Evolutionary conservation across 2,113 vertebrate genomes (phyloP).

Genomic region (human): GRCh38 chr6:104303001-104303500

Average conservation of each 20-base stretch:
- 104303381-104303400: neutral
- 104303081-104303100: neutral
- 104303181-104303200: neutral
- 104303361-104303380: neutral
- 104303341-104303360: neutral
- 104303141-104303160: neutral
- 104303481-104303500: neutral
- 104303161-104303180: neutral
- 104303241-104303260: neutral
- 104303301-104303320: neutral
- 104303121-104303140: neutral
- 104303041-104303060: neutral
- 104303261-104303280: neutral
- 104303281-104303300: neutral
- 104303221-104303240: neutral
- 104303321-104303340: neutral
- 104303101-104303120: neutral
- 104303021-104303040: slow-evolving; percentile 9
- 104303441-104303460: neutral
- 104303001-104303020: neutral
- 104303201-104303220: neutral
- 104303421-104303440: neutral
- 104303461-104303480: neutral
- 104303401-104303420: neutral
- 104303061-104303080: slow-evolving; percentile 27